Conservation (phyloP, 1,140 invertebrate species). For the Heliconius eleuchia region DNA sequence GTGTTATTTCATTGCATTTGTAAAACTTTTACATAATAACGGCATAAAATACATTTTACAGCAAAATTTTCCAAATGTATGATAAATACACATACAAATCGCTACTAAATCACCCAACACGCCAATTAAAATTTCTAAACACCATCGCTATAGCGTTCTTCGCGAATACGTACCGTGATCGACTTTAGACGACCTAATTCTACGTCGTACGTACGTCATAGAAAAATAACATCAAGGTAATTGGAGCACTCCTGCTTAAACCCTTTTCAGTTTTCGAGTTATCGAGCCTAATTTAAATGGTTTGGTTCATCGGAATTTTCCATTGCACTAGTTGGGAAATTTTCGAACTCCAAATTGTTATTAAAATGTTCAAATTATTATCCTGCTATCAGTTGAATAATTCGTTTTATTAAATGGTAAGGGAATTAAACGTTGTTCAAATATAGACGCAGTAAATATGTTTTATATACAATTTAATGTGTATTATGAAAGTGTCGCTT, state of each 20-base stretch:
- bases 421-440: not conserved
- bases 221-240: constrained; percentile 79
- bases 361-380: constrained; percentile 52
- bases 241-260: constrained; percentile 73
- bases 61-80: no score
- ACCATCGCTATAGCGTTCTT: constrained; percentile 32
- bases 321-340: constrained; percentile 53
- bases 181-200: constrained; percentile 63
- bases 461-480: not conserved
- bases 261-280: constrained; percentile 73
- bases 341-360: constrained; percentile 49
- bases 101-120: not conserved
- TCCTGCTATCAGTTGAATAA: not conserved
- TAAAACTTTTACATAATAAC: no score
- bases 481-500: not conserved
- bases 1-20: no score
- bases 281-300: constrained; percentile 76
- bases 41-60: no score
- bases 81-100: not conserved
- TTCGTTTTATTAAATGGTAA: not conserved
- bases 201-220: constrained; percentile 54
- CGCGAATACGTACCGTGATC: constrained; percentile 45
- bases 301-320: constrained; percentile 63
- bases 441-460: not conserved
- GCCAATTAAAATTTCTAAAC: constrained; percentile 12